Evolutionary conservation across 2,113 vertebrate genomes (phyloP).

Genomic region (Saiga tatarica): DNA sequence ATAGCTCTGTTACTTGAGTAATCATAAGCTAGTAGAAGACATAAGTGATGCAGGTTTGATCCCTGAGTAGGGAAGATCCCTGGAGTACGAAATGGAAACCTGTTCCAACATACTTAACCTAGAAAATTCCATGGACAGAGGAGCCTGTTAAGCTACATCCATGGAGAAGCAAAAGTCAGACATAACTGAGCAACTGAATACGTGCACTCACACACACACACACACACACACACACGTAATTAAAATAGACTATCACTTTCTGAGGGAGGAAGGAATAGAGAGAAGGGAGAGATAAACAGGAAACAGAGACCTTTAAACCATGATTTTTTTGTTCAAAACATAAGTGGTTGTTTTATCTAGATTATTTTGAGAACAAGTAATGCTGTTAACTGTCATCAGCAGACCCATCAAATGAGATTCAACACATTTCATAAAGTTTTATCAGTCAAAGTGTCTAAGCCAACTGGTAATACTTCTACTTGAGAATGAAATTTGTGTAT

Average conservation of each 20-base stretch:
- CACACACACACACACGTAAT: neutral
- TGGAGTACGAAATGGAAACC: neutral
- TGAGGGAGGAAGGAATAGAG: neutral
- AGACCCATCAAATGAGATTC: neutral
- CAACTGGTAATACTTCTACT: neutral
- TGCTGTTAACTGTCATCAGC: neutral
- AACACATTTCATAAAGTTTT: slow-evolving; percentile 44
- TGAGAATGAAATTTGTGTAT: slow-evolving; percentile 22
- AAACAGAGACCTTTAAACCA: neutral
- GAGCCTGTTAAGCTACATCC: neutral
- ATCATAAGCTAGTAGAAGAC: neutral
- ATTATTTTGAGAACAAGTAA: slow-evolving; percentile 25
- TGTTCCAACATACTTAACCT: neutral
- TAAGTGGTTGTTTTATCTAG: neutral
- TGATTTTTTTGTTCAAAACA: neutral
- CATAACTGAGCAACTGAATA: neutral
- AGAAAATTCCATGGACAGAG: neutral
- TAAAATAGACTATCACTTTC: neutral
- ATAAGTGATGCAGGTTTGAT: neutral
- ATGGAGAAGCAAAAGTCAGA: neutral
- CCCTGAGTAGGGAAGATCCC: neutral
- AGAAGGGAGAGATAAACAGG: neutral
- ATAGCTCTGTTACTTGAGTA: neutral
- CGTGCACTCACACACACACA: neutral
- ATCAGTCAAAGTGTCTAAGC: slow-evolving; percentile 12